phyloP scores from a whole-genome alignment of 2,797 vertebrate genomes.

The Characodon lateralis region DNA sequence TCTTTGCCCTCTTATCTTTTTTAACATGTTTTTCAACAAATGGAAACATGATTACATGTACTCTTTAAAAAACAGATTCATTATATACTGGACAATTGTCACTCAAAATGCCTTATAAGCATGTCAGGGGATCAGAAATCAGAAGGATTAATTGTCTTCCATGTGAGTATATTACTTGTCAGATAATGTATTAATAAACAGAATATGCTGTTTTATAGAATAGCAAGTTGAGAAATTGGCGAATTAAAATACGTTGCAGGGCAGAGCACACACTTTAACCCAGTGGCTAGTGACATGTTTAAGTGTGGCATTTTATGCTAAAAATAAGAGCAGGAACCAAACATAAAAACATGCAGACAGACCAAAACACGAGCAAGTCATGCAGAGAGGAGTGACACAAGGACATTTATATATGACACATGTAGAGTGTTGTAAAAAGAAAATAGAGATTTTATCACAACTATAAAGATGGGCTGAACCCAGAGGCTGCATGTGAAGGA shows the following conservation, averaged over 20 bases:
- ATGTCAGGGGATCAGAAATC: too few species aligned
- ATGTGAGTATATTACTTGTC: too few species aligned
- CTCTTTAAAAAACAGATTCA: too few species aligned
- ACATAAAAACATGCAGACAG: neutral
- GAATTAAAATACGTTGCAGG: neutral
- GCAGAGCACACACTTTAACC: neutral
- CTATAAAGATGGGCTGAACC: slow-evolving; percentile 18
- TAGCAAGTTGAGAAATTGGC: neutral
- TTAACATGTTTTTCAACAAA: too few species aligned
- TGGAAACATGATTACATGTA: too few species aligned
- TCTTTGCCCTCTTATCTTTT: too few species aligned
- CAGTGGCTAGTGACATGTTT: neutral
- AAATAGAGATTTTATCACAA: neutral
- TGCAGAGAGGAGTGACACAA: neutral
- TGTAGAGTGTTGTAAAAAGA: neutral
- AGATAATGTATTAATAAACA: too few species aligned
- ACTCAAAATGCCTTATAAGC: too few species aligned
- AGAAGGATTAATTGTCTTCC: too few species aligned
- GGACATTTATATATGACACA: neutral
- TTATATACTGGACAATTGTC: too few species aligned
- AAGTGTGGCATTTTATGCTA: neutral
- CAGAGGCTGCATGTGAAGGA: slow-evolving; percentile 19
- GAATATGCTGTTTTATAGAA: neutral
- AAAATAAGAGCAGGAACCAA: slow-evolving; percentile 1
- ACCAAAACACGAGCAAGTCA: slow-evolving; percentile 4